Evolutionary conservation across 1,140 invertebrate genomes (phyloP), one percentile per base, ranked within the genome.

Genomic region (Drosophila virilis): DNA sequence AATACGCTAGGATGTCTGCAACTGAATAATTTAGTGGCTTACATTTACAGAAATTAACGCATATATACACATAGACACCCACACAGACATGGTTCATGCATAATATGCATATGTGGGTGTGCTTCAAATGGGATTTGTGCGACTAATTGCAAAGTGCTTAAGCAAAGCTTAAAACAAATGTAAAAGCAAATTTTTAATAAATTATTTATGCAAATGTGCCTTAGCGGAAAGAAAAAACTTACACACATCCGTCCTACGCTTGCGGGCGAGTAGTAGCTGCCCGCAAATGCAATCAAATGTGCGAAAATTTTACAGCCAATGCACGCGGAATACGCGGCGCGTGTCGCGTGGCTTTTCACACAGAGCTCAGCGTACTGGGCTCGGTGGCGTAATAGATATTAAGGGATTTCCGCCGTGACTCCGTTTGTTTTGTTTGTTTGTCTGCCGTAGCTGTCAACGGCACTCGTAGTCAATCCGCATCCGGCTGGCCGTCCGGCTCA

Each of bases 141-240:
- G 80, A 91, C 88, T 91, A 91, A 91, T 91, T 91, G 88, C 83
- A 91, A 91, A 91, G 88, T 91, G 74, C 88, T 91, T 91, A 88
- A 91, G 88, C 80, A 91, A 84, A 79, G 83, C 80, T 89, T 81
- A 68, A 88, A 91, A 91, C 80, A 84, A 91, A 88, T 89, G 80
- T 72, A 84, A 84, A 78, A 88, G 80, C 73, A 80, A 77, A 75
- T 84, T 67, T 80, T 91, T 82, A 57, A 88, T 91, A 77, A 88
- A 88, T 91, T 91, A 84, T 91, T 91, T 73, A 91, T 77, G 82
- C 70, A 69, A 77, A 78, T 78, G 68, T 43, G 12, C 45, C 51
- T 42, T 54, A 45, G 42, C 28, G 17, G 28, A 79, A 65, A 37
- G 55, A 37, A 22, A 17, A 68, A 64, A 57, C 40, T 35, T 48